Percentiles rank a stretch among this genome's conserved stretches.
These are phyloP conservation scores for Tupaia chinensis DNA, from an alignment of 2,113 vertebrate genomes.

Conservation along the genomic window DNA sequence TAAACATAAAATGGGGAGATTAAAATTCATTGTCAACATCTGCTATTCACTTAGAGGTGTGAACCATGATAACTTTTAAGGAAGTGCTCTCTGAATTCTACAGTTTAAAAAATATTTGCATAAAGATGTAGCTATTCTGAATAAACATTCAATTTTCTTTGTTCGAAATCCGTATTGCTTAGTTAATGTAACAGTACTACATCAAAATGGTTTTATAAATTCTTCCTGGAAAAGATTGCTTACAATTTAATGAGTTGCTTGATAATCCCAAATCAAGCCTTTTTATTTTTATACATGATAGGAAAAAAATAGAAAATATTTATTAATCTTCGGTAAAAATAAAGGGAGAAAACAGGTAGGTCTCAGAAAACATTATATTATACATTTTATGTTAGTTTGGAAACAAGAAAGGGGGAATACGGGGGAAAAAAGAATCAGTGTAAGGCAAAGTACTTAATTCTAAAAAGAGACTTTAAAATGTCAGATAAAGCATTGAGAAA, in stretches of 20 bases:
- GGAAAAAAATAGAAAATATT: background rate
- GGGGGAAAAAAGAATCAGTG: background rate
- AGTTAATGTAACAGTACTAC: background rate
- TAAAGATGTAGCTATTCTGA: slow-evolving; percentile 41
- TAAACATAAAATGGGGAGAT: slow-evolving; percentile 64
- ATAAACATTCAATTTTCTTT: slow-evolving; percentile 60
- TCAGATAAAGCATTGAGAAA: background rate
- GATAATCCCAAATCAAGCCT: background rate
- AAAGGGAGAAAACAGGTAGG: background rate
- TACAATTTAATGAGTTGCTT: background rate
- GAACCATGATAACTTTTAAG: slow-evolving; percentile 67
- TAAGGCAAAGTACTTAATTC: background rate
- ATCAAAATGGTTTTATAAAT: slow-evolving; percentile 13
- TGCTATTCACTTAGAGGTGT: slow-evolving; percentile 67
- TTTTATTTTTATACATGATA: too few relatives aligned
- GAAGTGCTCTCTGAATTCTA: slow-evolving; percentile 35
- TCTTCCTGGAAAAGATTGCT: background rate
- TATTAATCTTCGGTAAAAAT: background rate
- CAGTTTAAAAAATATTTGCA: slow-evolving; percentile 45
- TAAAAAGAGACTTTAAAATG: background rate
- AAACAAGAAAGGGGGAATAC: background rate
- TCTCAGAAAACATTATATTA: background rate
- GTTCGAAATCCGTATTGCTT: background rate
- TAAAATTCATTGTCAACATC: slow-evolving; percentile 76
- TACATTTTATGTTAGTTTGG: background rate